Conservation (phyloP, 2,113 vertebrate genomes). For the Thinocorus orbignyianus region DNA sequence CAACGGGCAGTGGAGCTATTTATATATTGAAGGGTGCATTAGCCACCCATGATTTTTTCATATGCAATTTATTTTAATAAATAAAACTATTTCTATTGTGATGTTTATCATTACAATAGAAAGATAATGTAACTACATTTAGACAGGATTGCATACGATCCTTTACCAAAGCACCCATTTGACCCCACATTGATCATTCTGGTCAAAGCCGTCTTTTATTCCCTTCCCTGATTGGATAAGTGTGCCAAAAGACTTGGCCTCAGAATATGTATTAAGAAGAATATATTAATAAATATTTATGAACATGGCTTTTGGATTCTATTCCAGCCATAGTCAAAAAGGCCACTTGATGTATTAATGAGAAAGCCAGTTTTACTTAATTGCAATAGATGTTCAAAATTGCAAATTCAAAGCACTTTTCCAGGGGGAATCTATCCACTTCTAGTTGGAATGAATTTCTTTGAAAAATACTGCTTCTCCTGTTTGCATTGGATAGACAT, state of each 20-base stretch:
- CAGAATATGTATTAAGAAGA: neutral
- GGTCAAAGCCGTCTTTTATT: neutral
- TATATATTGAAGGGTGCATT: neutral
- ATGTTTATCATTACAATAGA: neutral
- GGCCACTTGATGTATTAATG: neutral
- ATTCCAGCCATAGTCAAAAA: neutral
- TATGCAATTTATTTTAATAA: neutral
- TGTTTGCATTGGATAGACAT: rapidly evolving
- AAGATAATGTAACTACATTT: neutral
- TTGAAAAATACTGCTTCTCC: neutral
- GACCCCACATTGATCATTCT: neutral
- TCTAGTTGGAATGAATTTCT: neutral
- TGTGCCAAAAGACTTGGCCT: neutral
- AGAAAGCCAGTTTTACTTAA: neutral
- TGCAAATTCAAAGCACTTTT: neutral
- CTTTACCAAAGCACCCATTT: neutral
- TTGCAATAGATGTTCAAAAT: neutral
- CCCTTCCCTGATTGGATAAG: neutral
- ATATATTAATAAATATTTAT: neutral
- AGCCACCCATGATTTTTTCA: neutral
- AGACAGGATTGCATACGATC: neutral
- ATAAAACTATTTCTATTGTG: neutral
- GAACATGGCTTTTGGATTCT: neutral
- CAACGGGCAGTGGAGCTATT: neutral
- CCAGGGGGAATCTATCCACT: neutral